Conservation (phyloP, 2,113 vertebrate species). For the Zosterops lateralis region DNA sequence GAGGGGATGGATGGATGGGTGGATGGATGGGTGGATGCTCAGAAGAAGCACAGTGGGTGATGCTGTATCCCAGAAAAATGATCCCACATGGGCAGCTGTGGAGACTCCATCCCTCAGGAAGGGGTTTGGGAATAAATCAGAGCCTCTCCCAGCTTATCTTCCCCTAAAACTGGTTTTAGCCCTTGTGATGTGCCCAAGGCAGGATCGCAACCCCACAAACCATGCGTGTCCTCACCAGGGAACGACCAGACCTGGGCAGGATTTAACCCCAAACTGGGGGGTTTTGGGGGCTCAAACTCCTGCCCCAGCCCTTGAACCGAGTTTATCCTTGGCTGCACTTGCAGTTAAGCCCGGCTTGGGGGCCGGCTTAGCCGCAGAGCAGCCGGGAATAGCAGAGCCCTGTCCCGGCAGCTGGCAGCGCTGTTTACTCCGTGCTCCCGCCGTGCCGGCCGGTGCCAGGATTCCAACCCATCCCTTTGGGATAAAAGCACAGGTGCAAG, state of each 20-base stretch:
- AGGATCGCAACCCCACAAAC: fast-evolving
- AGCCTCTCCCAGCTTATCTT: neutral
- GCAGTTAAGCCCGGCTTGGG: neutral
- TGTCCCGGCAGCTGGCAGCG: constrained; percentile 23
- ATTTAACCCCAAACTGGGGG: neutral
- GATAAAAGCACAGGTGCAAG: constrained; percentile 2
- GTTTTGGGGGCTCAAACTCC: neutral
- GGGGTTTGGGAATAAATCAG: neutral
- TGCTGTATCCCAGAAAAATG: neutral
- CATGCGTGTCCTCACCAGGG: fast-evolving
- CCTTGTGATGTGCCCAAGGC: neutral
- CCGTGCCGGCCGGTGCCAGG: neutral
- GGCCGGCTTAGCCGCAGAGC: neutral
- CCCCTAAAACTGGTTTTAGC: neutral
- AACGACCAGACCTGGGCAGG: neutral
- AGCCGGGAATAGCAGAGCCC: neutral
- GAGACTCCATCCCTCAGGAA: neutral
- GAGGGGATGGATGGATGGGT: neutral
- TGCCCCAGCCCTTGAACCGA: fast-evolving
- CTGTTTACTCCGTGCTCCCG: neutral
- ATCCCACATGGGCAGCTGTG: neutral
- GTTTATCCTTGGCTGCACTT: constrained; percentile 17
- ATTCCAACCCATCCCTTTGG: neutral
- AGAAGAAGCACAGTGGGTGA: neutral
- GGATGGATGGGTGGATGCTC: neutral